Conservation (phyloP, 2,888 invertebrate genomes). For the Tipula helvola region DNA sequence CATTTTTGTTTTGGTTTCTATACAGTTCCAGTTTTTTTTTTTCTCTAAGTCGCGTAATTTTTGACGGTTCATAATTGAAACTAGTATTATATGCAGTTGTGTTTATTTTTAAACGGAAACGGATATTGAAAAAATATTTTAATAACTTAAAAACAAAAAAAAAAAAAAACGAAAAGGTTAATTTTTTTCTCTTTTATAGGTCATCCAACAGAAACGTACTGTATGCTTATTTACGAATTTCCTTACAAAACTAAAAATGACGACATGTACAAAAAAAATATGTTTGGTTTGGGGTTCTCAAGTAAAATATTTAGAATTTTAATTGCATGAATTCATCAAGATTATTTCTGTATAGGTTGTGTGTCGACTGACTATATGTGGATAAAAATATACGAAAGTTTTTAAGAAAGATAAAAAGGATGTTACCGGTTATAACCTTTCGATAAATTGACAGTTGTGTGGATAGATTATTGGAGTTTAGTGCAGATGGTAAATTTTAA, state of each 20-base stretch:
- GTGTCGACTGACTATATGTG: not conserved
- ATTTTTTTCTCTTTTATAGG: not conserved
- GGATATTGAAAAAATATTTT: not conserved
- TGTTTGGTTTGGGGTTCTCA: not conserved
- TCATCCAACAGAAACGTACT: not conserved
- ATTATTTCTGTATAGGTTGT: not conserved
- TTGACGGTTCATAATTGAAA: not conserved
- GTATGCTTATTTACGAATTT: not conserved
- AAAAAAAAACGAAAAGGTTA: not conserved
- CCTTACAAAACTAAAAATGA: not conserved
- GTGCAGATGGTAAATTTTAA: not conserved
- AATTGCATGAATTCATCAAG: not conserved
- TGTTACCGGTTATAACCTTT: not conserved
- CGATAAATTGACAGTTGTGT: not conserved
- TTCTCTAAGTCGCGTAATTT: not conserved
- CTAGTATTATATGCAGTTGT: not conserved
- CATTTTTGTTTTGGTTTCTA: not conserved
- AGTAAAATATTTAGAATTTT: not conserved
- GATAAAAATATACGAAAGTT: not conserved
- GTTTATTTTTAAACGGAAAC: not conserved
- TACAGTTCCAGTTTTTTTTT: not conserved
- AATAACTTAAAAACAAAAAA: not conserved
- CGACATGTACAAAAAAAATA: not conserved
- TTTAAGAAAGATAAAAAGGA: not conserved
- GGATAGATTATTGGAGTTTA: not conserved